Evolutionary conservation across 1,140 invertebrate genomes (phyloP), one percentile per base, ranked within the genome.

Genomic region (Lordiphosa collinella): DNA sequence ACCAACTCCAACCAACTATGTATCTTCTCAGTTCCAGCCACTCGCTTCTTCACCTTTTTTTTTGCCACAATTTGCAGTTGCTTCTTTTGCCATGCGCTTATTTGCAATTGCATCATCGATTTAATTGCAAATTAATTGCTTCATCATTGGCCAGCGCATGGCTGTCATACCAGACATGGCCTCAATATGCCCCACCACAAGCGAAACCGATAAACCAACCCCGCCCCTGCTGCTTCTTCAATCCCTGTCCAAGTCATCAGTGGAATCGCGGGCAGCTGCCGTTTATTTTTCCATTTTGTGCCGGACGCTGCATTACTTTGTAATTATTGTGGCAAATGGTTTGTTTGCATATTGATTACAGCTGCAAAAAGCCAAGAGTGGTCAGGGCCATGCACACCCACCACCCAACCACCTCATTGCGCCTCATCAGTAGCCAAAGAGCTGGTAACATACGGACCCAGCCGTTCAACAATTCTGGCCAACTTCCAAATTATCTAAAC

Each of bases 81-180:
- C 60, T 65, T 61, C 54, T 60, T 72, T 76, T 59, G 58, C 50
- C 44, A 38, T 60, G 65, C 74, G 63, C 74, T 78, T 78, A 78
- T 78, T 78, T 78, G 74, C 74, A 78, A 72, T 78, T 78, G 74
- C 67, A 78, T 78, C 74, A 78, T 86, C 84, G 62, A 82, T 86
- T 82, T 87, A 87, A 87, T 87, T 87, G 78, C 70, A 87, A 87
- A 87, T 86, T 87, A 87, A 87, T 87, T 86, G 84, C 84, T 87
- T 79, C 84, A 82, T 87, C 75, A 86, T 82, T 86, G 73, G 73
- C 68, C 50, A 60, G 66, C 61, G 65, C 57, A 74, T 61, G 60
- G 47, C 48, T 49, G 55, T 61, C 64, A 74, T 53, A 48, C 64
- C 14, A 54, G 51, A 44, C 25, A 16, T 72, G 62, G 47, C 71